Base-by-base conservation (phyloP, 2,113 vertebrate genomes). In the Etheostoma cragini region DNA sequence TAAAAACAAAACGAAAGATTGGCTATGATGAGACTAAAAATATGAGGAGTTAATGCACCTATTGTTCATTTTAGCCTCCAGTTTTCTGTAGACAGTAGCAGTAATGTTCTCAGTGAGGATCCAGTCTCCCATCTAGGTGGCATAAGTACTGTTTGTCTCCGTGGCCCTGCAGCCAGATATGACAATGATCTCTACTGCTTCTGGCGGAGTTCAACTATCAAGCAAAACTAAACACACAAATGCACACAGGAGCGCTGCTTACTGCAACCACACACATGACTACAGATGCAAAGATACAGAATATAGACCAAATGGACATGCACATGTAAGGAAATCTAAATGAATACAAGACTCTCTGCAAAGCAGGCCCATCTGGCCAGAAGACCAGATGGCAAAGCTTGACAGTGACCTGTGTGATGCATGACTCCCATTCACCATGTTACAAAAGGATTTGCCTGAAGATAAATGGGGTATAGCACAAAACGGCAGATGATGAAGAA, bases 401-500 rank as follows among this genome's bases (percentile, higher is more conserved):
- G 82, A 84, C 66, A 24, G 38, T 6, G 3, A 76, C 85, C 80
- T 70, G 58, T 65, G 74, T 82, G 83, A 91, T 73, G 58, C 45
- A 77, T 90, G 88, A 78, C 71, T 90, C 88, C 78, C 50, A 64
- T 74, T 83, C 58, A 81, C 49, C 75, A 73, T 54, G 46, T 65
- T 66, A 78, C 81, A 83, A 86, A 82, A 85, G 74, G 50, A 87
- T 83, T 75, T 57, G 85, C 87, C 87, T 19, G 74, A 67, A 90
- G 88, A 79, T 49, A 80, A 78, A 88, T 64, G 72, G 70, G 73
- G 77, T 85, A 76, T 61, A 42, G 68, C 33, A 53, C 5, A n/a
- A 54, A 77, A 73, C 1, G 17, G 64, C 81, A 85, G 78, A 81
- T 68, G 68, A 30, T 78, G 69, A 77, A 74, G 80, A 86, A 83